Conservation (phyloP, 2,888 invertebrate genomes). For the Tortrix viridana region DNA sequence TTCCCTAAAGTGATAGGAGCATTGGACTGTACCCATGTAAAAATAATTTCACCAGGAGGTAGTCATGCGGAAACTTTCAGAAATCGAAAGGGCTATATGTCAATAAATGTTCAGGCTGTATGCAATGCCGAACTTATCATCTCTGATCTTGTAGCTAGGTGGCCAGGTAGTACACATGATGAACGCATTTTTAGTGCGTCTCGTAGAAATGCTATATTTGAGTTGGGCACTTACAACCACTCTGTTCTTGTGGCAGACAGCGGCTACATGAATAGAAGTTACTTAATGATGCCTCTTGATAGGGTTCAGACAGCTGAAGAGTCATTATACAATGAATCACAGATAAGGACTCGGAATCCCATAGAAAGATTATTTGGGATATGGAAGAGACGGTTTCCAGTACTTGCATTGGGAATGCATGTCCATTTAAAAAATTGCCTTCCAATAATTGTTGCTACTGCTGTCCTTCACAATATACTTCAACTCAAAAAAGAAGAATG, state of each 20-base stretch:
- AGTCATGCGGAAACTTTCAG: conserved; percentile 22
- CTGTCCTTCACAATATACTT: conserved; percentile 38
- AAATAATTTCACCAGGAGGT: conserved; percentile 22
- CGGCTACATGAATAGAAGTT: neutral
- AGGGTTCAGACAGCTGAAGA: conserved; percentile 1
- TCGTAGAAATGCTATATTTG: neutral
- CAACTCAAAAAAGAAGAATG: conserved; percentile 17
- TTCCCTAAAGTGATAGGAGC: conserved; percentile 33
- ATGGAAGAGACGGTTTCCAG: conserved; percentile 30
- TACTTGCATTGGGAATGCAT: conserved; percentile 32
- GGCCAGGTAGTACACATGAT: conserved; percentile 46
- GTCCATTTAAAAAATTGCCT: conserved; percentile 30
- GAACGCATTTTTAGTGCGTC: neutral
- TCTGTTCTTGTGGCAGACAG: neutral
- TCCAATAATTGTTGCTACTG: conserved; percentile 37
- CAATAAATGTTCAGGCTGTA: conserved; percentile 46
- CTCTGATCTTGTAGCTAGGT: conserved; percentile 44
- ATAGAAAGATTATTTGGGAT: conserved; percentile 18
- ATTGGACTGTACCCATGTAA: conserved; percentile 33
- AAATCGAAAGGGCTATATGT: conserved; percentile 42
- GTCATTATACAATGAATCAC: conserved; percentile 15
- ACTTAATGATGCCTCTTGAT: neutral
- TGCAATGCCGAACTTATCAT: conserved; percentile 43
- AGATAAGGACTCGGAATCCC: conserved; percentile 7
- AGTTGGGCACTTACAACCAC: neutral